A percentile compares a stretch with the other conserved stretches of the same genome.
phyloP scores from a whole-genome alignment of 2,797 vertebrate species.

The Carapus acus region DNA sequence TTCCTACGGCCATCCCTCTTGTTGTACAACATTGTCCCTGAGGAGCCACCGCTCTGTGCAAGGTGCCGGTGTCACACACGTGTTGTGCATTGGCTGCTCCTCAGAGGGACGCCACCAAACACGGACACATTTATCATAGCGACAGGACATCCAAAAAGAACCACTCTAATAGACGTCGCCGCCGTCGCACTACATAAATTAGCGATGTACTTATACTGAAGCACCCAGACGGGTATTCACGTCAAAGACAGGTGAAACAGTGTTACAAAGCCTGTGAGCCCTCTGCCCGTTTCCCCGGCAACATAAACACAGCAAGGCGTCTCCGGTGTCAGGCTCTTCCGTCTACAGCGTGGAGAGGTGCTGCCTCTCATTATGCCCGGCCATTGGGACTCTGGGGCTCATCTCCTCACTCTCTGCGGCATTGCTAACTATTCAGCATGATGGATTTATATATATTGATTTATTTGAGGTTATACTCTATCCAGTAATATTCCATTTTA shows the following conservation, averaged over 20 bases:
- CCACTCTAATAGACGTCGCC: background rate
- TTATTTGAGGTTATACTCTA: background rate
- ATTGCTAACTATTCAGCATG: slow-evolving; percentile 19
- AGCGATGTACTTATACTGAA: background rate
- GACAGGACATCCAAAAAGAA: slow-evolving; percentile 1
- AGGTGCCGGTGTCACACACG: slow-evolving; percentile 45
- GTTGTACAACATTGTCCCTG: slow-evolving; percentile 39
- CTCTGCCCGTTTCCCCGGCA: slow-evolving; percentile 58
- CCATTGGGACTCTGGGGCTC: slow-evolving; percentile 48
- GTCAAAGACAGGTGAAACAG: slow-evolving; percentile 48
- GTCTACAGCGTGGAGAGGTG: slow-evolving; percentile 51
- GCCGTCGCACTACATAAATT: background rate
- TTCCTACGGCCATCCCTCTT: slow-evolving; percentile 37
- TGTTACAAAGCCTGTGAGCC: slow-evolving; percentile 48
- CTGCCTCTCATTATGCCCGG: slow-evolving; percentile 63
- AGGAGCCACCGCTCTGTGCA: slow-evolving; percentile 44
- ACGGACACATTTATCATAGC: slow-evolving; percentile 22
- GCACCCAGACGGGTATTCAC: slow-evolving; percentile 6
- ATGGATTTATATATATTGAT: slow-evolving; percentile 7
- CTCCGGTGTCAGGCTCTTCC: slow-evolving; percentile 66
- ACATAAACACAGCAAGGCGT: slow-evolving; percentile 64
- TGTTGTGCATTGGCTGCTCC: slow-evolving; percentile 34
- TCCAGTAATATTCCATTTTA: background rate
- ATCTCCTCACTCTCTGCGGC: slow-evolving; percentile 30
- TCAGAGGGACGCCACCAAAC: slow-evolving; percentile 26